These are phyloP conservation scores for Lutraria rhynchaena DNA, from an alignment of 1,140 invertebrate species.

Conservation along the genomic window DNA sequence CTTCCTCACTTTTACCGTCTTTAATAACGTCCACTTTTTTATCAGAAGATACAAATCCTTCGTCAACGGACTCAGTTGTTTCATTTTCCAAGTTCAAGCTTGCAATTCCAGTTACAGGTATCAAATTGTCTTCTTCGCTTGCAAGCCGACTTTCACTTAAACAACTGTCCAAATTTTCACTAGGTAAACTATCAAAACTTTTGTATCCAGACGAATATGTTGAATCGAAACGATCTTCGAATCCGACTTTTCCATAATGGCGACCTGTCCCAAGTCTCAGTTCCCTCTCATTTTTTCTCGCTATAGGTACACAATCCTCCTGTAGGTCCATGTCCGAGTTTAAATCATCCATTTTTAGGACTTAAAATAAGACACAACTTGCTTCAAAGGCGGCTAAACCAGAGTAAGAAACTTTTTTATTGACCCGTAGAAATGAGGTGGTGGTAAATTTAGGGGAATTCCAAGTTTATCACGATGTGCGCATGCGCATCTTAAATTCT, in stretches of 20 bases:
- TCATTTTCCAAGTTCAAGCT: slow-evolving; percentile 17
- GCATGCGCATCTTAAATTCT: too few species aligned
- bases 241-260: background rate
- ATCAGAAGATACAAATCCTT: slow-evolving; percentile 26
- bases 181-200: slow-evolving; percentile 1
- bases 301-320: too few species aligned
- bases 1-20: background rate
- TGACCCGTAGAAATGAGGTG: background rate
- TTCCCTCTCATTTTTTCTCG: too few species aligned
- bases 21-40: background rate
- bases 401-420: background rate
- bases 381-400: background rate
- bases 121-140: slow-evolving; percentile 19
- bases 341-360: slow-evolving; percentile 22
- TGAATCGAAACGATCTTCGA: slow-evolving; percentile 25
- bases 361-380: background rate
- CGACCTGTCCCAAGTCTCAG: too few species aligned
- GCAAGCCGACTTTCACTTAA: background rate
- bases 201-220: slow-evolving; percentile 20
- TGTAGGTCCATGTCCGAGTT: too few species aligned
- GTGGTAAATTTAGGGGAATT: too few species aligned
- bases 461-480: too few species aligned
- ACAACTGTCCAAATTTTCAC: slow-evolving; percentile 22
- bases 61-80: background rate
- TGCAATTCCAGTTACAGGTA: slow-evolving; percentile 14